These are phyloP conservation scores for Microchrysa polita DNA, from an alignment of 2,888 invertebrate species.

Conservation along the genomic window DNA sequence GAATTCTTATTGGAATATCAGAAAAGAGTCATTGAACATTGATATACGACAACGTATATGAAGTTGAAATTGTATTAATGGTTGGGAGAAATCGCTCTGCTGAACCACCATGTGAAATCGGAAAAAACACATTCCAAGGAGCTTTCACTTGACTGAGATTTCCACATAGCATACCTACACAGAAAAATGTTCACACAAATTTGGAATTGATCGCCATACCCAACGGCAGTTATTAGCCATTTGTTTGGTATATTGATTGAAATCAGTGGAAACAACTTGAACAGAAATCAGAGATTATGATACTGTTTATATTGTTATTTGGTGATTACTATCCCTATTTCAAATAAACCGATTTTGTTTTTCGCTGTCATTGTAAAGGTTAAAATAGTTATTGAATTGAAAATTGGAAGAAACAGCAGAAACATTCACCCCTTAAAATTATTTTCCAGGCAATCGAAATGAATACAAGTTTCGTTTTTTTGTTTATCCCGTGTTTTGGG, in stretches of 20 bases:
- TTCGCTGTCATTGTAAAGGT: too few species aligned
- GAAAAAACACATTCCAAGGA: conserved; percentile 2
- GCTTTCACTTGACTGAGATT: not conserved
- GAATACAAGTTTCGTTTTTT: too few species aligned
- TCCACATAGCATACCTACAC: too few species aligned
- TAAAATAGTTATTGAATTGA: too few species aligned
- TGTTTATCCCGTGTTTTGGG: too few species aligned
- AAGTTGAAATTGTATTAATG: not conserved
- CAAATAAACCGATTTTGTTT: too few species aligned
- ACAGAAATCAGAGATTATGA: conserved; percentile 32
- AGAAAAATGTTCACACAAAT: not conserved
- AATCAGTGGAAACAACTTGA: conserved; percentile 4
- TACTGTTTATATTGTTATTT: conserved; percentile 24
- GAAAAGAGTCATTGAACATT: conserved; percentile 16
- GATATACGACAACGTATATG: conserved; percentile 7
- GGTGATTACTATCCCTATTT: conserved; percentile 13
- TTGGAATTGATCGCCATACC: not conserved
- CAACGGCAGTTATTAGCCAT: conserved; percentile 16
- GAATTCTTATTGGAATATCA: conserved; percentile 29
- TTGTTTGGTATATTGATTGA: conserved; percentile 24
- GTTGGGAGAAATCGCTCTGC: not conserved
- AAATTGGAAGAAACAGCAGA: too few species aligned
- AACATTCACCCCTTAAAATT: too few species aligned
- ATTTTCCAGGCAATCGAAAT: too few species aligned
- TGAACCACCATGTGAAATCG: conserved; percentile 14